Base-by-base conservation (phyloP, 2,113 vertebrate species). In the Rhodinocichla rosea region DNA sequence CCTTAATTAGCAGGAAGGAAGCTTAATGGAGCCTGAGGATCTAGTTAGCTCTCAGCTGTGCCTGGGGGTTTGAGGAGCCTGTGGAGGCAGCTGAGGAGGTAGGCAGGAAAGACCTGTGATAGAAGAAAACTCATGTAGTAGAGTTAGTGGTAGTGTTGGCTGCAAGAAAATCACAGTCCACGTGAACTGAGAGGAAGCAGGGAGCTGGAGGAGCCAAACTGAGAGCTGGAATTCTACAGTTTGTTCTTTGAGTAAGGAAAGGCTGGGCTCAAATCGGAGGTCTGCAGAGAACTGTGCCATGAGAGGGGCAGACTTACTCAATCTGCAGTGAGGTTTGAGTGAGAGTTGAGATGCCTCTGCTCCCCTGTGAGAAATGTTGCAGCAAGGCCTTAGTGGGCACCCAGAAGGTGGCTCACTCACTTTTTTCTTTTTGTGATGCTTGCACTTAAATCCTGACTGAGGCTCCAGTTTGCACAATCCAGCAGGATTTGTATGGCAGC, bases 181-280 rank as follows among this genome's bases (percentile, higher is more conserved):
- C 0, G 0, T 55, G 39, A 71, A 37, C 10, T 42, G 76, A 32
- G 40, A 80, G 37, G 24, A 42, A 71, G 24, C 1, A 2, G 6
- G 22, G 45, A 82, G 24, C 57, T 85, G 70, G 35, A 85, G 32
- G 57, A 73, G 17, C 9, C 12, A 56, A 65, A 68, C 20, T 74
- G 6, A 27, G 64, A 69, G 55, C 33, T 49, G 33, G 70, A 73
- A 6, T 5, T 65, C 78, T 73, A 9, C 1, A 0, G 17, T 49
- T 37, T 68, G 55, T 13, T 3, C 14, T 62, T 81, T 30, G 47
- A 50, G 24, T 63, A 42, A 49, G 13, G 11, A 50, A 81, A 50
- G 33, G 33, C 11, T 63, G 37, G 27, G 47, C 28, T 89, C 26
- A 68, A 12, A 7, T 5, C 18, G 30, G 15, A 65, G 32, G 32